Evolutionary conservation across 2,797 vertebrate genomes (phyloP).

Genomic region (Platalea minor): DNA sequence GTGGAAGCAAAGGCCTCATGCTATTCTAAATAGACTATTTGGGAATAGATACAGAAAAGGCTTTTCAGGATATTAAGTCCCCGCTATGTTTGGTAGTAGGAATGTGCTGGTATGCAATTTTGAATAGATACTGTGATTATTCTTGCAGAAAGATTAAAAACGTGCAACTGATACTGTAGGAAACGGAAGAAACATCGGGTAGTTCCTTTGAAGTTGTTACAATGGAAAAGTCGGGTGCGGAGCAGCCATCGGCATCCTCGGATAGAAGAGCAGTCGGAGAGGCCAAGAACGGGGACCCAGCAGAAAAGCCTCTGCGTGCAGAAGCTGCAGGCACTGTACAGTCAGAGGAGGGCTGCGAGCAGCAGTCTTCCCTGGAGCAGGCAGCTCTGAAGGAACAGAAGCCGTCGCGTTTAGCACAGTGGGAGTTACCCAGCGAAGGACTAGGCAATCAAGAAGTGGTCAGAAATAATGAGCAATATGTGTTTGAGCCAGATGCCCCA

Average conservation of each 20-base stretch:
- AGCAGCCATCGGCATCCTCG: background rate
- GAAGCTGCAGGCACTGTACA: background rate
- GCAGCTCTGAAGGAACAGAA: background rate
- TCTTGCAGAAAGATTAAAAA: background rate
- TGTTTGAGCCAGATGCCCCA: background rate
- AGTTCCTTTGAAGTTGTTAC: background rate
- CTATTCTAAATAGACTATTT: background rate
- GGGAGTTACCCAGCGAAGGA: background rate
- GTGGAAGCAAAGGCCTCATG: background rate
- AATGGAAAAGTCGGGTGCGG: background rate
- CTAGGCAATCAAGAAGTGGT: background rate
- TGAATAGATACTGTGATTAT: background rate
- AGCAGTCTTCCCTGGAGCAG: background rate
- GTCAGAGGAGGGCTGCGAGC: background rate
- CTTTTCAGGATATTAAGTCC: background rate
- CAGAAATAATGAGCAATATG: background rate
- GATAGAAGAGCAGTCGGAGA: background rate
- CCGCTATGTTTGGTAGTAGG: background rate
- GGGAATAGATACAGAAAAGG: background rate
- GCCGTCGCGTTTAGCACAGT: too few species aligned
- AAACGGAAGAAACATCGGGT: conserved; percentile 33
- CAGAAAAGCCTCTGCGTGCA: background rate
- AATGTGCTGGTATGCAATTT: background rate
- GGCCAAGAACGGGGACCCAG: accelerated
- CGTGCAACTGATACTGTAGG: background rate